Base-by-base conservation (phyloP, 92 coral and sea anemone species). In the Isaurus tuberculatus region DNA sequence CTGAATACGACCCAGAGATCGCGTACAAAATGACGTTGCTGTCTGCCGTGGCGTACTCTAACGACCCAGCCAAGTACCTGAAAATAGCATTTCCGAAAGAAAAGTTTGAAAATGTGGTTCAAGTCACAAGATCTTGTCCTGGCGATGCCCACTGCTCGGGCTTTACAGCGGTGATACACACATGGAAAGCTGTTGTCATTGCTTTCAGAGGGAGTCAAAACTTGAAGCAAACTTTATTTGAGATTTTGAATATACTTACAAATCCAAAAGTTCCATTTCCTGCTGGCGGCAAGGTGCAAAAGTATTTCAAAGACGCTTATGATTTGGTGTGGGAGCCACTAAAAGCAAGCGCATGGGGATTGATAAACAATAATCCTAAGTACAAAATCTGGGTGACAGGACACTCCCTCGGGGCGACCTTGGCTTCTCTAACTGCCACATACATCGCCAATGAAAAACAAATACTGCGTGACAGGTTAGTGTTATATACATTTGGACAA, bases 371-470 rank as follows among this genome's bases (percentile, higher is more conserved):
- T 57, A 42, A 85, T 49, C 78, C 69, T 22, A 4, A 13, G 19
- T 85, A 85, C 77, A 85, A 75, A 66, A 73, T 85, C 26, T 85
- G 88, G 88, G 84, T 85, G 19, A 85, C 84, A 11, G 88, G 88
- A 1, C 88, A 85, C 44, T 85, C 88, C 23, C 84, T 85, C 28
- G 88, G 88, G 14, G 88, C 78, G 30, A 84, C 88, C 11, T 8
- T 85, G 70, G 88, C 88, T 5, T 85, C 88, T 16, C 33, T 85
- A 29, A 84, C 88, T 25, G 77, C 84, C 49, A 85, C 88, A 48
- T 60, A 34, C 8, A 65, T 85, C 13, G 78, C 17, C 0, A 22
- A 65, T 73, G 88, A 85, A 0, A 20, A 71, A 0, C 49, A n/a
- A 27, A 63, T 70, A 19, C 16, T 49, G 17, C 34, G 66, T 30